A percentile compares a stretch with the other conserved stretches of the same genome.
These are phyloP conservation scores for Pseudopipra pipra DNA, from an alignment of 2,113 vertebrate species.

Conservation along the genomic window DNA sequence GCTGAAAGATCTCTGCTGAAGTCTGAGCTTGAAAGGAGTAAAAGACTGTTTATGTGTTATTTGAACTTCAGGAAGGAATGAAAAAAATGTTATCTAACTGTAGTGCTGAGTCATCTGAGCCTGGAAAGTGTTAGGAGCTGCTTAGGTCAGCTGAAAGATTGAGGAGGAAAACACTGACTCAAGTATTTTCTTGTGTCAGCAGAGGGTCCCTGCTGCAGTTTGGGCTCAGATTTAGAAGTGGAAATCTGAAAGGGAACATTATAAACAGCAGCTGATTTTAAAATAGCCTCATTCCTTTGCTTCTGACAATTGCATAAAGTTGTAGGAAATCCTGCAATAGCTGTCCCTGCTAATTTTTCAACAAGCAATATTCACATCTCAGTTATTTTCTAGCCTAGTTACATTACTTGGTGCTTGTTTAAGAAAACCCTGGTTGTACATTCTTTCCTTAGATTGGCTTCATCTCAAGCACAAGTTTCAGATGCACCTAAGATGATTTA, in stretches of 20 bases:
- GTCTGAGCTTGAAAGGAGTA: not conserved
- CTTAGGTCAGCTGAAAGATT: not conserved
- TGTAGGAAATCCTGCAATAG: not conserved
- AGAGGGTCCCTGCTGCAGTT: not conserved
- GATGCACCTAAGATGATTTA: not conserved
- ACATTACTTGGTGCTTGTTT: not conserved
- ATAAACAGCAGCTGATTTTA: not conserved
- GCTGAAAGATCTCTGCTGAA: not conserved
- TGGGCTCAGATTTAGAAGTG: not conserved
- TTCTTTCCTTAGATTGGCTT: not conserved
- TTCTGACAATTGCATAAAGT: not conserved
- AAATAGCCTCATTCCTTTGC: not conserved
- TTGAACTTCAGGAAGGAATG: not conserved
- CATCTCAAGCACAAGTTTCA: not conserved
- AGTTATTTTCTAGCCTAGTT: not conserved
- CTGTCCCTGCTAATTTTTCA: not conserved
- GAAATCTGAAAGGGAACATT: not conserved
- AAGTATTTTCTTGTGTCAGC: not conserved
- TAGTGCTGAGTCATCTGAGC: slow-evolving; percentile 4
- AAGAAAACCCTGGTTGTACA: not conserved
- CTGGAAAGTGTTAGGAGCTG: not conserved
- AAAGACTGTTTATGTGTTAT: not conserved
- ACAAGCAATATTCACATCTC: not conserved
- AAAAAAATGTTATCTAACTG: not conserved
- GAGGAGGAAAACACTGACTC: not conserved